A percentile compares a stretch with the other conserved stretches of the same genome.
Conservation (phyloP, 2,888 invertebrate genomes). For the Acrobasis repandana region DNA sequence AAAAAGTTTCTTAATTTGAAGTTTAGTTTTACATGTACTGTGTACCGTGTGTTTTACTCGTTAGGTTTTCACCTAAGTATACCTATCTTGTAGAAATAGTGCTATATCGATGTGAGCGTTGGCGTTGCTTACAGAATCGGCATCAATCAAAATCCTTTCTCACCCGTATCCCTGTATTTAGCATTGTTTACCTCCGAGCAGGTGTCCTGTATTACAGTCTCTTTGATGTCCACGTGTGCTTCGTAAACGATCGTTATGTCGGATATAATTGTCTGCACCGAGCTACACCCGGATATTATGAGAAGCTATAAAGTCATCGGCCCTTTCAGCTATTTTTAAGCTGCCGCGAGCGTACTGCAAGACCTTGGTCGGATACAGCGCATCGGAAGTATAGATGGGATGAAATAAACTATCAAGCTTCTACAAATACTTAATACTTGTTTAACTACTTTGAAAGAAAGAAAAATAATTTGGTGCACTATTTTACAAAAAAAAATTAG, state of each 20-base stretch:
- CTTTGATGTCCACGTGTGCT: constrained; percentile 28
- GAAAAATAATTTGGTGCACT: too few species aligned
- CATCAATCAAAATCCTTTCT: background rate
- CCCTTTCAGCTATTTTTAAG: constrained; percentile 10
- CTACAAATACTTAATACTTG: too few species aligned
- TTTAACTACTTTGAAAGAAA: too few species aligned
- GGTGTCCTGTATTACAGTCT: constrained; percentile 20
- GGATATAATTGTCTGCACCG: constrained; percentile 4
- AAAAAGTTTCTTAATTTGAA: too few species aligned
- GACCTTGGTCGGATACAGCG: constrained; percentile 16
- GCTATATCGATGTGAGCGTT: background rate
- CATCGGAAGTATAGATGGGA: constrained; percentile 4
- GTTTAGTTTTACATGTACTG: too few species aligned
- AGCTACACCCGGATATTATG: constrained; percentile 9
- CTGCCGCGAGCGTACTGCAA: constrained; percentile 4
- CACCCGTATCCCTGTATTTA: constrained; percentile 2
- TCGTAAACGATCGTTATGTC: constrained; percentile 23
- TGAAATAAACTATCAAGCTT: background rate
- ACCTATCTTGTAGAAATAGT: too few species aligned
- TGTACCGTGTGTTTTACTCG: too few species aligned
- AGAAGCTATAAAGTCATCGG: constrained; percentile 9
- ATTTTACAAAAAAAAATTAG: too few species aligned
- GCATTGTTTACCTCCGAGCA: constrained; percentile 21
- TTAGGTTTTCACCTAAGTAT: too few species aligned
- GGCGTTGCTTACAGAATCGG: background rate